Evolutionary conservation across 2,888 invertebrate species (phyloP), one percentile per base, ranked within the genome.

Genomic region (Syrista parreyssii): DNA sequence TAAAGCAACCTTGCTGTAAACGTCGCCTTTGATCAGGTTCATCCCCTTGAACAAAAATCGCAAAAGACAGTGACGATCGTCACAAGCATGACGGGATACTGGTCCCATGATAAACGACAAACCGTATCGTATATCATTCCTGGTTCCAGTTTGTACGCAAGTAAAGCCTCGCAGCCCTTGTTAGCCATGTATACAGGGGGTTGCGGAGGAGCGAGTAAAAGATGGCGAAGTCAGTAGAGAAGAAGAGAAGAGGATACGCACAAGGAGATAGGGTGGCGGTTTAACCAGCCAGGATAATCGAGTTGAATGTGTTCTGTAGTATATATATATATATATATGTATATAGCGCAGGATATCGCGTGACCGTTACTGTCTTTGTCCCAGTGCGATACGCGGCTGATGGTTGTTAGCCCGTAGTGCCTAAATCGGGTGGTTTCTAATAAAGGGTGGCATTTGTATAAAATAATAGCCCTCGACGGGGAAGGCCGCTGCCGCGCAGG

Each of bases 401-500:
- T 55, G 55, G 55, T 23, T 55, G 55, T 55, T 55, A 40, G 68
- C 35, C 34, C n/a, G 12, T 68, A 76, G 68, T 32, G 76, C 34
- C 55, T 23, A 78, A 77, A 75, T 79, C 76, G 77, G 80, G 76
- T 73, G 72, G 74, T 68, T 76, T 81, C 81, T 85, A 87, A 84
- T 83, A 85, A 84, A 84, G 83, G 80, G 34, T 78, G 80, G 81
- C 83, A 82, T 87, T 85, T 86, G 86, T 85, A 84, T 82, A 77
- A 87, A 86, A 87, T 87, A 86, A 84, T 85, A 81, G 82, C 74
- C 79, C 83, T 82, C 80, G 80, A 83, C 79, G 86, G 84, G 79
- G 76, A 82, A 79, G 79, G 81, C 76, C 79, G 74, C 71, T 76
- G 76, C 75, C 55, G 81, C 79, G 80, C 77, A 79, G 83, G 83